Evolutionary conservation across 2,888 invertebrate genomes (phyloP).

Genomic region (Polia nebulosa): DNA sequence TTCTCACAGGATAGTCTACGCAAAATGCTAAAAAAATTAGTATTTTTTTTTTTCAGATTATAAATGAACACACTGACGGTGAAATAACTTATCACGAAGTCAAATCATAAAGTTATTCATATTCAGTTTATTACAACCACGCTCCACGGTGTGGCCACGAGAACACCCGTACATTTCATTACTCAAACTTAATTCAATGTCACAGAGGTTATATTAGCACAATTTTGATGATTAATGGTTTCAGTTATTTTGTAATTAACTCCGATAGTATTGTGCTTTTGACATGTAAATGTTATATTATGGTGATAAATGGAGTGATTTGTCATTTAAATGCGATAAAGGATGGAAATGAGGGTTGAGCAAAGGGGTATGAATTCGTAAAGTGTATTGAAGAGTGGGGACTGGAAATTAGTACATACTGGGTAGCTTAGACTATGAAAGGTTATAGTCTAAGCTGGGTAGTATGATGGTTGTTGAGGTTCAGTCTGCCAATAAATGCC

Average conservation of each 20-base stretch:
- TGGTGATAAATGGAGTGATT: constrained; percentile 24
- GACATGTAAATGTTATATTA: constrained; percentile 16
- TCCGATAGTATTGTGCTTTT: constrained; percentile 22
- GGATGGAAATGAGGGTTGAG: constrained; percentile 8
- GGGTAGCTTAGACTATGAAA: no score
- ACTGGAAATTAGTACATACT: neutral
- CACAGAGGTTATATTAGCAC: constrained; percentile 26
- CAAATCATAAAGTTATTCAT: constrained; percentile 25
- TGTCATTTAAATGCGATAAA: constrained; percentile 26
- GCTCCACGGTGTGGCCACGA: constrained; percentile 11
- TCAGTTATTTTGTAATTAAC: constrained; percentile 40
- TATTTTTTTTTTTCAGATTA: no score
- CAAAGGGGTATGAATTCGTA: no score
- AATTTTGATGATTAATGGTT: constrained; percentile 42
- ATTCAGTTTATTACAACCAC: constrained; percentile 18
- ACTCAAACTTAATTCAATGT: constrained; percentile 28
- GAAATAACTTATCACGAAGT: constrained; percentile 9
- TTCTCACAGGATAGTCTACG: no score
- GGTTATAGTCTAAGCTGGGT: no score
- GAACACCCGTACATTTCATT: constrained; percentile 24
- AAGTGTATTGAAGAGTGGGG: neutral
- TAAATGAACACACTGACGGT: neutral
- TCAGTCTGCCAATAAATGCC: no score
- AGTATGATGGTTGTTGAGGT: no score
- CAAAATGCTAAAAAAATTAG: no score